Evolutionary conservation across 2,888 invertebrate species (phyloP).

Genomic region (Volucella inflata): DNA sequence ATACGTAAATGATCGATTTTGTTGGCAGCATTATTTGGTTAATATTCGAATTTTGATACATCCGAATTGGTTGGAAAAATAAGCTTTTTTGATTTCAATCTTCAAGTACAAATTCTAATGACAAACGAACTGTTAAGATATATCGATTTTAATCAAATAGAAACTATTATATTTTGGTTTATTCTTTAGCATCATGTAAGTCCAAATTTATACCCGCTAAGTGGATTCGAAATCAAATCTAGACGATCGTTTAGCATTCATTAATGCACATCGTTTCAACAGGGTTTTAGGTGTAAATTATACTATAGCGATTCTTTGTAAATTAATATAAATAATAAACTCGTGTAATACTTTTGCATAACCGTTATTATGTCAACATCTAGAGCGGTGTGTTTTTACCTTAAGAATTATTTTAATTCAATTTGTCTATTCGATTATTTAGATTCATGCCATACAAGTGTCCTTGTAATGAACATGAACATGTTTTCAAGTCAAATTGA

Average conservation of each 20-base stretch:
- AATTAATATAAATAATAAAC: conserved; percentile 26
- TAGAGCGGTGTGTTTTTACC: not conserved
- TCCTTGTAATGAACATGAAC: conserved; percentile 43
- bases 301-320: conserved; percentile 14
- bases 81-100: too few relatives aligned
- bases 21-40: too few relatives aligned
- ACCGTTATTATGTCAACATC: conserved; percentile 16
- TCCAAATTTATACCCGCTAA: conserved; percentile 9
- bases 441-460: conserved; percentile 22
- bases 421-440: conserved; percentile 11
- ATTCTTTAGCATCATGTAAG: too few relatives aligned
- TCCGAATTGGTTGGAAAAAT: too few relatives aligned
- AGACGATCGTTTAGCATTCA: conserved; percentile 38
- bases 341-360: conserved; percentile 34
- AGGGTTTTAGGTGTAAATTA: conserved; percentile 10
- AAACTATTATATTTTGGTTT: too few relatives aligned
- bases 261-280: conserved; percentile 28
- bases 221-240: conserved; percentile 4
- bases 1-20: too few relatives aligned
- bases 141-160: too few relatives aligned
- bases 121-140: too few relatives aligned
- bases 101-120: too few relatives aligned
- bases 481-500: conserved; percentile 47
- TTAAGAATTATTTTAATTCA: conserved; percentile 21
- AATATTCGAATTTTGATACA: too few relatives aligned